Conservation (phyloP, 2,113 vertebrate genomes). For the human (Homo sapiens) region GRCh38 chr13:98922001-98922500, state of each 20-base stretch:
- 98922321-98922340: not conserved
- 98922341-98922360: not conserved
- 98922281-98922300: not conserved
- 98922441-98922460: constrained; percentile 18
- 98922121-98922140: constrained; percentile 98
- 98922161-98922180: not conserved
- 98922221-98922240: not conserved
- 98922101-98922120: constrained; percentile 96
- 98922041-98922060: constrained; percentile 95
- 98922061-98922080: constrained; percentile 99
- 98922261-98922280: not conserved
- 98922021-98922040: not conserved
- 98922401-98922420: constrained; percentile 38
- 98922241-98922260: not conserved
- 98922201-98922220: not conserved
- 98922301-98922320: not conserved
- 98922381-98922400: constrained; percentile 17
- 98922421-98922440: constrained; percentile 57
- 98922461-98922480: not conserved
- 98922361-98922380: not conserved
- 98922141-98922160: constrained; percentile 88
- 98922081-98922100: constrained; percentile 99
- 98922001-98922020: not conserved
- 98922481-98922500: constrained; percentile 62
- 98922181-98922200: too few relatives aligned